Percentiles rank a stretch among this genome's conserved stretches.
phyloP scores from a whole-genome alignment of 2,113 vertebrate species.

The Rhadina sibilatrix region DNA sequence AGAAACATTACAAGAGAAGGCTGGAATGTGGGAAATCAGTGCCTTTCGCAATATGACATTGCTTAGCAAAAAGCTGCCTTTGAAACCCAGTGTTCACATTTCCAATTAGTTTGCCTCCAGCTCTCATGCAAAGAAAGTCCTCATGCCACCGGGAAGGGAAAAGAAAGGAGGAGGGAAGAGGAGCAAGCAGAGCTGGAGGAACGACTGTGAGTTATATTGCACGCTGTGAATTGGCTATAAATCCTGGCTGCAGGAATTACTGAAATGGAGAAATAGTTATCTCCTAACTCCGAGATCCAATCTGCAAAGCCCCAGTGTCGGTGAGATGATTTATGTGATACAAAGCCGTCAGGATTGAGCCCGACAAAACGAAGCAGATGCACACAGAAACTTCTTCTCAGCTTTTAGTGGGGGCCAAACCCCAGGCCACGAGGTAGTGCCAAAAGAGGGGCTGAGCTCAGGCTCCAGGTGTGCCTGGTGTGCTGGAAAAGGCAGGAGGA shows the following conservation, averaged over 20 bases:
- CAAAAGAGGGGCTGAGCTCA: neutral
- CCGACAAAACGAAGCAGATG: neutral
- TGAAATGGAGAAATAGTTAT: slow-evolving; percentile 42
- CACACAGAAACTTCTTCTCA: neutral
- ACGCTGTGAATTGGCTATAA: neutral
- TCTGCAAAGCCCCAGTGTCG: neutral
- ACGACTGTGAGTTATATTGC: neutral
- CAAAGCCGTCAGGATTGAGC: neutral
- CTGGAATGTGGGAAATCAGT: slow-evolving; percentile 8
- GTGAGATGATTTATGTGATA: neutral
- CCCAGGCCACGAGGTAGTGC: neutral
- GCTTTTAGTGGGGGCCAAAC: neutral
- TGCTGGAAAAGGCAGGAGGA: neutral
- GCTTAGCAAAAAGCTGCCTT: slow-evolving; percentile 2
- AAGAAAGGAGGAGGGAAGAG: neutral
- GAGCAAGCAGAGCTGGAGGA: slow-evolving; percentile 1
- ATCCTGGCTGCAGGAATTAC: slow-evolving; percentile 24
- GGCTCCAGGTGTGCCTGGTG: neutral
- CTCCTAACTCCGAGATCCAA: neutral
- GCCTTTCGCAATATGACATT: slow-evolving; percentile 7
- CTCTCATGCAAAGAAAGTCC: neutral
- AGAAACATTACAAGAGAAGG: neutral
- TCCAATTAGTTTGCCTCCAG: slow-evolving; percentile 19
- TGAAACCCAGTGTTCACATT: slow-evolving; percentile 24
- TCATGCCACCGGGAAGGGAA: neutral